Conservation (phyloP, 2,113 vertebrate genomes). For the Python bivittatus region DNA sequence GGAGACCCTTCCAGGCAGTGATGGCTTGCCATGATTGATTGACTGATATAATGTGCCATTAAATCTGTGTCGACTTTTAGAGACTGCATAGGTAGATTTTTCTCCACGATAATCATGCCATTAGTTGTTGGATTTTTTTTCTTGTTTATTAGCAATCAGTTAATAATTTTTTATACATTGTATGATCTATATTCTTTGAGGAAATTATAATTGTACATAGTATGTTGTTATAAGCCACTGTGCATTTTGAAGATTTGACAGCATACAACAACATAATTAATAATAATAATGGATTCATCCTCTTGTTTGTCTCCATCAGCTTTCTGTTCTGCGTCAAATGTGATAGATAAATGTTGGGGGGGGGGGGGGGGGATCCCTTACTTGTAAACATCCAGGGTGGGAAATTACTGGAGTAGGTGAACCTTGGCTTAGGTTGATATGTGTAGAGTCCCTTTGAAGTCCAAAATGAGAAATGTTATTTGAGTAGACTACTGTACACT, state of each 20-base stretch:
- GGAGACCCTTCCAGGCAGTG: background rate
- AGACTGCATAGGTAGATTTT: background rate
- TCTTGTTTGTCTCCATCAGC: background rate
- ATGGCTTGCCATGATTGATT: background rate
- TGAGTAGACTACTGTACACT: background rate
- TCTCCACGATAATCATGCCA: background rate
- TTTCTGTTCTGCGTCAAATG: background rate
- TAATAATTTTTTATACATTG: no score
- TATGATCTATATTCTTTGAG: background rate
- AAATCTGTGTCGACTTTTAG: background rate
- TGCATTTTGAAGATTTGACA: background rate
- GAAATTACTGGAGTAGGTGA: background rate
- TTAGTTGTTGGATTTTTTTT: background rate
- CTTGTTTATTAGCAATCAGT: background rate
- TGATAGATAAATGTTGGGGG: background rate
- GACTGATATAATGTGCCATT: background rate
- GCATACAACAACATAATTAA: background rate
- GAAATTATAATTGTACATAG: background rate
- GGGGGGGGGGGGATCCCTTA: background rate
- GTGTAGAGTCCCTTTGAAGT: background rate
- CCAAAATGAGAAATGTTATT: background rate
- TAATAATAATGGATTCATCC: background rate
- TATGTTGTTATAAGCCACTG: background rate
- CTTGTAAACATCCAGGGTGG: background rate
- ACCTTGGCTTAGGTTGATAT: background rate